Conservation (phyloP, 1,140 invertebrate species). For the Globodera ellingtonae region DNA sequence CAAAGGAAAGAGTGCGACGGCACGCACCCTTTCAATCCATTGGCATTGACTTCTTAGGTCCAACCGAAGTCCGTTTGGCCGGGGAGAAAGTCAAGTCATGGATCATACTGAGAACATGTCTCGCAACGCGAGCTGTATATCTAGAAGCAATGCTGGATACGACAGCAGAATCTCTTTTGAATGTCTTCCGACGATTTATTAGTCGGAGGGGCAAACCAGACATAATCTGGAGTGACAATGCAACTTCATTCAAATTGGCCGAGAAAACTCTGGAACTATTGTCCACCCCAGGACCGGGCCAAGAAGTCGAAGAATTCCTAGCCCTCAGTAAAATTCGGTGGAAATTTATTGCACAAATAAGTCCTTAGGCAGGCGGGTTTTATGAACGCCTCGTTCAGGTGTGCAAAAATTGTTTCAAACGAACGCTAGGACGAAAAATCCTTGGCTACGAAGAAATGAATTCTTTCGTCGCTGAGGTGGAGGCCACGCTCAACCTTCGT, state of each 20-base stretch:
- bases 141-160: background rate
- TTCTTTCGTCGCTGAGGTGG: too few species aligned
- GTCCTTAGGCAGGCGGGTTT: background rate
- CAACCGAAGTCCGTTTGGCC: background rate
- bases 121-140: background rate
- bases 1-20: conserved; percentile 3
- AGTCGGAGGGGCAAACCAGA: background rate
- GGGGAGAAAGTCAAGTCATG: background rate
- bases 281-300: too few species aligned
- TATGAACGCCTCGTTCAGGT: background rate
- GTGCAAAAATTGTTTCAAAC: background rate
- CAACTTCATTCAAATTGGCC: background rate
- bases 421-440: background rate
- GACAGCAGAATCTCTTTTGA: background rate
- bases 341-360: background rate
- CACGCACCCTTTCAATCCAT: background rate
- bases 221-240: background rate
- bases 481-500: background rate
- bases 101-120: background rate
- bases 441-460: background rate
- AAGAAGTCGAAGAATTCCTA: background rate
- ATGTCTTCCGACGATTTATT: background rate
- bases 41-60: conserved; percentile 30
- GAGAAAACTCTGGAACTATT: conserved; percentile 5
- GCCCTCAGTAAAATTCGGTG: background rate